These are phyloP conservation scores for Dynastes tityus DNA, from an alignment of 2,888 invertebrate species.

Conservation along the genomic window DNA sequence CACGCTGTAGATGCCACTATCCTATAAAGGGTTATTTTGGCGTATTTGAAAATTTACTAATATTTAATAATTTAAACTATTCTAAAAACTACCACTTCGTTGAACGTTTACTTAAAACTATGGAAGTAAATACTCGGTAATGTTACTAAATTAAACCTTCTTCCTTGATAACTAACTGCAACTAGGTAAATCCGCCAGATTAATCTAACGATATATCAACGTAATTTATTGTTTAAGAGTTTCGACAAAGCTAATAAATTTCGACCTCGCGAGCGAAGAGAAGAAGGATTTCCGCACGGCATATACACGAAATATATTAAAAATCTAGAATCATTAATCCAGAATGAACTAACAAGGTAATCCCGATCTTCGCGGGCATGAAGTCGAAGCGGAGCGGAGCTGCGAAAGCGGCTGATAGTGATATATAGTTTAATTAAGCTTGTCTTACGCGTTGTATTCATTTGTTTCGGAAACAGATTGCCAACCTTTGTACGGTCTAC, in stretches of 20 bases:
- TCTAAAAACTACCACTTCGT: no score
- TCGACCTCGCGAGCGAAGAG: conserved; percentile 16
- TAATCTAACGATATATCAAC: conserved; percentile 38
- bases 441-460: conserved; percentile 70
- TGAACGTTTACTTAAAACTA: no score
- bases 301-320: conserved; percentile 63
- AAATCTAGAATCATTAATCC: conserved; percentile 69
- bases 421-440: conserved; percentile 71
- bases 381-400: conserved; percentile 48
- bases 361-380: conserved; percentile 63
- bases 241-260: conserved; percentile 49
- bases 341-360: conserved; percentile 68
- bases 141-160: conserved; percentile 8
- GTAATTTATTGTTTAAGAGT: conserved; percentile 51
- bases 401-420: conserved; percentile 64
- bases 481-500: conserved; percentile 64
- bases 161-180: conserved; percentile 30
- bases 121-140: background rate
- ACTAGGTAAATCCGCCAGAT: conserved; percentile 26
- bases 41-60: no score
- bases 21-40: no score
- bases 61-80: no score
- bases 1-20: no score
- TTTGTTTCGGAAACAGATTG: conserved; percentile 70
- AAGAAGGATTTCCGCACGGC: conserved; percentile 41